phyloP scores from a whole-genome alignment of 2,113 vertebrate genomes.

The Pseudonaja textilis region DNA sequence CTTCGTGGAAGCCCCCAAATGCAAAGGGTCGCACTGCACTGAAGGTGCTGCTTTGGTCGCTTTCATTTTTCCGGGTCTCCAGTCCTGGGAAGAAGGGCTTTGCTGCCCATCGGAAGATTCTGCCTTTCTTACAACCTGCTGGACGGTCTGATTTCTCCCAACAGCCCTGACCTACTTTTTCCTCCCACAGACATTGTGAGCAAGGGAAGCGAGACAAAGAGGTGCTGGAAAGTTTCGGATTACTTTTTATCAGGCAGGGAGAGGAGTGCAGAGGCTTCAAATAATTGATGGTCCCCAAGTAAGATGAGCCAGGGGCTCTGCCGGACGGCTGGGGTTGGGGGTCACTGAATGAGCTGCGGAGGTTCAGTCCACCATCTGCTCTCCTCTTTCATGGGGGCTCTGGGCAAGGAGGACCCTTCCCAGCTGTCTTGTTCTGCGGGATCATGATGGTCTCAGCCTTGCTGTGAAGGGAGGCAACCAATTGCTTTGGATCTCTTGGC shows the following conservation, averaged over 20 bases:
- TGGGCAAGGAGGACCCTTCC: neutral
- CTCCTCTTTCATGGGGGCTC: neutral
- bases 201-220: constrained; percentile 21
- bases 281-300: neutral
- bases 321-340: neutral
- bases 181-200: constrained; percentile 56
- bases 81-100: constrained; percentile 14
- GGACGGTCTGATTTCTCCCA: neutral
- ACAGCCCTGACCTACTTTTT: constrained; percentile 46
- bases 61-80: neutral
- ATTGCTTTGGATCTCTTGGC: neutral
- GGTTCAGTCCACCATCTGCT: neutral
- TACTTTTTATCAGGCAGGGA: constrained; percentile 11
- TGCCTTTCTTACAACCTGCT: constrained; percentile 33
- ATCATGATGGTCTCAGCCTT: neutral
- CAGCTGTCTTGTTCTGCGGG: constrained; percentile 13
- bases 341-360: neutral
- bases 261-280: neutral
- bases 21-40: neutral
- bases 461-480: neutral
- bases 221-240: constrained; percentile 31
- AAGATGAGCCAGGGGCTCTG: neutral
- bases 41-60: neutral
- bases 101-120: neutral
- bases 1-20: neutral